A percentile compares a stretch with the other conserved stretches of the same genome.
Conservation (phyloP, 2,888 invertebrate genomes). For the Tachina grossa region DNA sequence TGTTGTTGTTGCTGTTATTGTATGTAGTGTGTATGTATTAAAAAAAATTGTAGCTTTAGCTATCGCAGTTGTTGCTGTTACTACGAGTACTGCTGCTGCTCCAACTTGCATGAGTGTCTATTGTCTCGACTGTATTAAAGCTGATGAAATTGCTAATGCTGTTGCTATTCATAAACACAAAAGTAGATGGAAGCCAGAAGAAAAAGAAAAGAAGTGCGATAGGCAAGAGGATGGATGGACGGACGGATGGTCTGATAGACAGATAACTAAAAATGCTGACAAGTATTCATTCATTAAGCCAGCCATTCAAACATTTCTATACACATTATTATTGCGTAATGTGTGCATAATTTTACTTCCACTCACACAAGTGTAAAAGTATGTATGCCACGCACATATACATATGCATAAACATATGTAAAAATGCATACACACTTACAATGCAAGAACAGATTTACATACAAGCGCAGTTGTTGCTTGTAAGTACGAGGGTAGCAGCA, state of each 20-base stretch:
- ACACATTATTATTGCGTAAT: constrained; percentile 66
- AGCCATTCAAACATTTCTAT: constrained; percentile 53
- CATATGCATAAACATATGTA: neutral
- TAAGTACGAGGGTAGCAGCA: too few relatives aligned
- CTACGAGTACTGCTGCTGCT: neutral
- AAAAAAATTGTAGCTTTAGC: constrained; percentile 1
- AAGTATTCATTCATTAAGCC: constrained; percentile 55
- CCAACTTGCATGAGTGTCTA: neutral
- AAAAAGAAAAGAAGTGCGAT: neutral
- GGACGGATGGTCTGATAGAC: constrained; percentile 9
- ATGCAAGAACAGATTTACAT: neutral
- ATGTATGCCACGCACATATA: neutral
- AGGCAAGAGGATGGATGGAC: neutral
- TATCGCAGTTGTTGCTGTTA: constrained; percentile 13
- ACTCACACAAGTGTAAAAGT: neutral
- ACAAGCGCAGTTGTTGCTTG: neutral
- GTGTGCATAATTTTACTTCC: constrained; percentile 40
- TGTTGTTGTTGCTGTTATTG: constrained; percentile 11
- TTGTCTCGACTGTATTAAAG: neutral
- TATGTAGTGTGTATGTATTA: neutral
- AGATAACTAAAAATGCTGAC: constrained; percentile 48
- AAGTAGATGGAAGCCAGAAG: neutral
- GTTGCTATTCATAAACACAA: constrained; percentile 47
- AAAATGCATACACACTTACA: too few relatives aligned
- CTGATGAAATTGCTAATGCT: constrained; percentile 41